Percentiles rank a stretch among this genome's conserved stretches.
These are phyloP conservation scores for Speoplatyrhinus poulsoni DNA, from an alignment of 2,113 vertebrate genomes.

Conservation along the genomic window DNA sequence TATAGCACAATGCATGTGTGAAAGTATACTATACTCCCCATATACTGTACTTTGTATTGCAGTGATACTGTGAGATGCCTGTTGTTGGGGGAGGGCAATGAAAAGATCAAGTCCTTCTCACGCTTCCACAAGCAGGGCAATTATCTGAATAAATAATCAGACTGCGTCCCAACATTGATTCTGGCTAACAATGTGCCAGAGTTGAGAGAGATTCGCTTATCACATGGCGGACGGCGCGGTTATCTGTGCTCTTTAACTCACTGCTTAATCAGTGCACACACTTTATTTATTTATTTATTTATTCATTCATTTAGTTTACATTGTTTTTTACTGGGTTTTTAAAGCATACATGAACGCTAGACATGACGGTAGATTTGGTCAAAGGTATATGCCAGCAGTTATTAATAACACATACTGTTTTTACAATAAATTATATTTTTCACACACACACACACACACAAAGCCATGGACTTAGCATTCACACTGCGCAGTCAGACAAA, in stretches of 20 bases:
- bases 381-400: too few relatives aligned
- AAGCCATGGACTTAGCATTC: conserved; percentile 2
- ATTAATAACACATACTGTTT: neutral
- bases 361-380: too few relatives aligned
- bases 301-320: too few relatives aligned
- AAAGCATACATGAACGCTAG: too few relatives aligned
- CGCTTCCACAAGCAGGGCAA: conserved; percentile 57
- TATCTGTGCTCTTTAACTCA: conserved; percentile 60
- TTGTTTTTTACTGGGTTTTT: too few relatives aligned
- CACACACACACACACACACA: conserved; percentile 24
- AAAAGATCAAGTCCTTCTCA: conserved; percentile 26
- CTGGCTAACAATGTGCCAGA: conserved; percentile 51
- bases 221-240: conserved; percentile 71
- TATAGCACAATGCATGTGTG: conserved; percentile 17
- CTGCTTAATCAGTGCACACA: conserved; percentile 55
- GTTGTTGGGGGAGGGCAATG: neutral
- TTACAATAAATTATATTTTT: neutral
- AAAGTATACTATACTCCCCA: neutral
- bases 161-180: conserved; percentile 9
- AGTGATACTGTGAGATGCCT: too few relatives aligned
- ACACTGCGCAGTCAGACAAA: conserved; percentile 31
- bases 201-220: conserved; percentile 68
- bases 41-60: too few relatives aligned
- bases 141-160: conserved; percentile 68
- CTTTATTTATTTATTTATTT: too few relatives aligned